Base-by-base conservation (phyloP, 2,888 invertebrate species). In the Tenthredo scrophulariae region DNA sequence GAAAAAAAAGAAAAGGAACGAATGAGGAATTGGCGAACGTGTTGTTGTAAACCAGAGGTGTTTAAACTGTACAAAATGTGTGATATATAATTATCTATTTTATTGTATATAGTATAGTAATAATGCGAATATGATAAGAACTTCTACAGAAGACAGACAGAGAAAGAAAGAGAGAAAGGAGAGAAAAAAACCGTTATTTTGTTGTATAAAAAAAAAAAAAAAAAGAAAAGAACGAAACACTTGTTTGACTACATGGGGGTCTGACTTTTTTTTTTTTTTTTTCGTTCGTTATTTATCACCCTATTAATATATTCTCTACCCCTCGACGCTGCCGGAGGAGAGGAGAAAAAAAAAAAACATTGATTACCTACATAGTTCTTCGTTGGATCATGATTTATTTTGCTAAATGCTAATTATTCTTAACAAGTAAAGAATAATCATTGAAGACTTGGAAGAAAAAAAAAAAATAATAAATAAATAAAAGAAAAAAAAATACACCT, bases 51-150 rank as follows among this genome's bases (percentile, higher is more conserved):
- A 83, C 46, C 37, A n/a, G 67, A 67, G 67, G 43, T 88, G 88
- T 87, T 75, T 91, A 86, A 89, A 87, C 85, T 91, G 91, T 92
- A 92, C 90, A 92, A 91, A 92, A 89, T 90, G 91, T 91, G 92
- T 92, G 91, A 92, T 92, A 91, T 90, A 84, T 86, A 87, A 88
- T 90, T 90, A 89, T 89, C 89, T 90, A 88, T 88, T 89, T 87
- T 88, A 87, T 88, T 91, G 91, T 91, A 91, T 86, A 83, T 67
- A 83, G 84, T 86, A 70, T 84, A 85, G 37, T 75, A 85, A 87
- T 86, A 88, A 87, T 87, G 86, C 86, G 87, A 86, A 65, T 58
- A 62, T 62, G 43, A 54, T 22, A 72, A 46, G 43, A 74, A 72
- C 74, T 84, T 84, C 67, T 33, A 85, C 86, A 18, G 86, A 88